Base-by-base conservation (phyloP, 1,140 invertebrate species). In the Epicauta chinensis region DNA sequence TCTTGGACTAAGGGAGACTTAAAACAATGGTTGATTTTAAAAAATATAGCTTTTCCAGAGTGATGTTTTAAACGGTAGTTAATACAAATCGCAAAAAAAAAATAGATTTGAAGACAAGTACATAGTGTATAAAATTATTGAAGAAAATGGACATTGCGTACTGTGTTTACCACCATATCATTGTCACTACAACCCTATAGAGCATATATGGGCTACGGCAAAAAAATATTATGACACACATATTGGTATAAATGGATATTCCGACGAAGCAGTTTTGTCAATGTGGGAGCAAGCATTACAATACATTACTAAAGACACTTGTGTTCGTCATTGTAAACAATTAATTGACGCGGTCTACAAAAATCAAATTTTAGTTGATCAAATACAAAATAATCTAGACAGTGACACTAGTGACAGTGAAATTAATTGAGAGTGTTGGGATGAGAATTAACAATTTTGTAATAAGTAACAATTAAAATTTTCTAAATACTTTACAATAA, bases 101-200 rank as follows among this genome's bases (percentile, higher is more conserved):
- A 43, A 43, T 31, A 2, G 31, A n/a, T 7, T 29, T 29, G 41
- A n/a, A 29, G 12, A 42, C 14, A 17, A 42, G 30, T 17, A 42
- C 23, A 16, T 29, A 11, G 11, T 42, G 3, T 2, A 42, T 17
- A 12, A 6, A 2, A 42, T 42, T 12, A 5, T 42, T 11, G 23
- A 16, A 17, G 12, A 42, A 29, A 12, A 23, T 29, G 30, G 30
- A 12, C 40, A 42, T 23, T 6, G 23, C 2, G 40, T 42, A 17
- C 14, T 42, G 3, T 12, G 16, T 2, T 10, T 42, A 10, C 17
- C 23, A n/a, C 40, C 40, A 29, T 42, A 42, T 10, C 17, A 42
- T 10, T 42, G 40, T 12, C 23, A 42, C 5, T 42, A 17, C 40
- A 42, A 42, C 10, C 40, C 40, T n/a, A 43, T 42, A 3, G 17